A percentile compares a stretch with the other conserved stretches of the same genome.
phyloP scores from a whole-genome alignment of 2,888 invertebrate species.

The Autographa gamma region DNA sequence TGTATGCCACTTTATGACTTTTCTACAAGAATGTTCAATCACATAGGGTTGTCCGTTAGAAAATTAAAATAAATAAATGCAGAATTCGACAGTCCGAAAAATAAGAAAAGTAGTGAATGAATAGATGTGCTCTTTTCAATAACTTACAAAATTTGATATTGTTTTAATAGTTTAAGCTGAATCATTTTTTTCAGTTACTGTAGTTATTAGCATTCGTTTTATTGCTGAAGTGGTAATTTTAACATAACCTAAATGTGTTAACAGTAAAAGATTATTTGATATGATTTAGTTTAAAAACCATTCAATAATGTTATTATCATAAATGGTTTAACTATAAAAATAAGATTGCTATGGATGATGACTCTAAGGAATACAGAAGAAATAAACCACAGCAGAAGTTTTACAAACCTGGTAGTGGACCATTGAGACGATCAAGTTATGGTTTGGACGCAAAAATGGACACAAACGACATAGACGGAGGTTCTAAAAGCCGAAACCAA shows the following conservation, averaged over 20 bases:
- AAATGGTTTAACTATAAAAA: conserved; percentile 67
- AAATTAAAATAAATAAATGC: conserved; percentile 54
- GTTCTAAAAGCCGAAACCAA: conserved; percentile 71
- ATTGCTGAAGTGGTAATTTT: conserved; percentile 63
- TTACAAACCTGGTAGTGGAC: conserved; percentile 94
- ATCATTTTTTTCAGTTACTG: conserved; percentile 48
- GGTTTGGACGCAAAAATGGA: conserved; percentile 89
- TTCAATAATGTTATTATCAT: conserved; percentile 66
- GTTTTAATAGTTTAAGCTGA: conserved; percentile 41
- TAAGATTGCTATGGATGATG: conserved; percentile 87
- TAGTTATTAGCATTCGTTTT: conserved; percentile 41
- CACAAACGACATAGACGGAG: conserved; percentile 75
- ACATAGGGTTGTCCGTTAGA: conserved; percentile 53
- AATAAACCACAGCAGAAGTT: conserved; percentile 92
- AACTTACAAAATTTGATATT: conserved; percentile 48
- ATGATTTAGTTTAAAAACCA: conserved; percentile 40
- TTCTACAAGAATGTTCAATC: conserved; percentile 8
- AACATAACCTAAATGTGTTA: conserved; percentile 77
- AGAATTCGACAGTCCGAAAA: conserved; percentile 44
- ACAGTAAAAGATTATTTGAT: conserved; percentile 57
- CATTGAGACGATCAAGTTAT: conserved; percentile 91
- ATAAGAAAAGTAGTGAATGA: conserved; percentile 46
- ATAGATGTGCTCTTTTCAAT: conserved; percentile 47
- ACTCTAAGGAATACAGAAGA: conserved; percentile 88
- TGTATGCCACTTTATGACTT: background rate